Conservation (phyloP, 2,888 invertebrate genomes). For the Platycnemis pennipes region DNA sequence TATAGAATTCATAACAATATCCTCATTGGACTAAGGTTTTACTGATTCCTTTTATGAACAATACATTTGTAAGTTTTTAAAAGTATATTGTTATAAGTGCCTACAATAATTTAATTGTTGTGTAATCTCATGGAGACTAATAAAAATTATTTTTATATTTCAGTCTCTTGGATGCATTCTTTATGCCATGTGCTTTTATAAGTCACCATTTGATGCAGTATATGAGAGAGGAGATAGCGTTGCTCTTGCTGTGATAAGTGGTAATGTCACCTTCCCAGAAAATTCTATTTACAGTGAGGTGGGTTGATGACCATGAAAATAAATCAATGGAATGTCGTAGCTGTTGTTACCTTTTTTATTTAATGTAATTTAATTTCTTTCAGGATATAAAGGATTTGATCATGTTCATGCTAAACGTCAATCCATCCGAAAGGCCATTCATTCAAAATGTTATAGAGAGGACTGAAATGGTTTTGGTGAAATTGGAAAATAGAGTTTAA, state of each 20-base stretch:
- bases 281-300: conserved; percentile 84
- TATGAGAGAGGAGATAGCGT: conserved; percentile 93
- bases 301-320: conserved; percentile 72
- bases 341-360: conserved; percentile 48
- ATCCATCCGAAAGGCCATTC: conserved; percentile 88
- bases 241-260: conserved; percentile 90
- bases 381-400: conserved; percentile 87
- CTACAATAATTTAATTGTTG: no score
- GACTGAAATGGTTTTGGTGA: conserved; percentile 82
- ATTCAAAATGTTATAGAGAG: conserved; percentile 86
- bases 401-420: conserved; percentile 86
- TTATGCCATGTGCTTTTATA: conserved; percentile 91
- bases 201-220: conserved; percentile 91
- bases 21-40: no score
- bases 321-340: no score
- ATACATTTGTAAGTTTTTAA: no score
- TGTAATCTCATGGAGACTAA: no score
- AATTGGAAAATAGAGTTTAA: conserved; percentile 82
- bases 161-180: conserved; percentile 92
- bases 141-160: neutral
- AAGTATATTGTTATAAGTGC: no score
- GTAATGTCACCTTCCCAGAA: conserved; percentile 87
- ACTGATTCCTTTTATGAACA: no score
- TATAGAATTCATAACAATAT: no score
- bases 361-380: conserved; percentile 76